Conservation (phyloP, 2,113 vertebrate species). For the Fulica atra region DNA sequence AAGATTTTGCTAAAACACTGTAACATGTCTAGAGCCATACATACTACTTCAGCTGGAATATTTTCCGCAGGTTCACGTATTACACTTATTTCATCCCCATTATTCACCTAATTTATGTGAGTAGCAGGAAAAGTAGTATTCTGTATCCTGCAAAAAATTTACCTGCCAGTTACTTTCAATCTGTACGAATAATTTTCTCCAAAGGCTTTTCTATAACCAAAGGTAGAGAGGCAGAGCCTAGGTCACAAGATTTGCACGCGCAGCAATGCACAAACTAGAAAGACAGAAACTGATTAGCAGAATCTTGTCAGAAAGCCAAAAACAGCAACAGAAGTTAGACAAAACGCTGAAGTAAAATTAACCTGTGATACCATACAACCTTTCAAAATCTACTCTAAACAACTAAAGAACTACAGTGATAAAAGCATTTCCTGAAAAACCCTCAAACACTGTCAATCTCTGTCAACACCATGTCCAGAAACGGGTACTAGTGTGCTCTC, state of each 20-base stretch:
- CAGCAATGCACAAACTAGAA: not conserved
- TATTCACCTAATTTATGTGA: not conserved
- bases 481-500: not conserved
- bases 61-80: not conserved
- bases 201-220: not conserved
- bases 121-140: not conserved
- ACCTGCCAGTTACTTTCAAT: not conserved
- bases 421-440: constrained; percentile 46
- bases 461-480: constrained; percentile 62
- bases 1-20: not conserved
- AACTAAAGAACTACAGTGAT: not conserved
- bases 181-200: not conserved
- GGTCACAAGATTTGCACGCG: not conserved
- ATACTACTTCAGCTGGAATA: not conserved
- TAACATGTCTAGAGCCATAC: rapidly evolving
- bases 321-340: constrained; percentile 31
- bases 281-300: constrained; percentile 41
- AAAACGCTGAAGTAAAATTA: constrained; percentile 47
- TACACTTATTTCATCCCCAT: not conserved
- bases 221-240: not conserved
- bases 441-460: constrained; percentile 53
- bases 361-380: constrained; percentile 14
- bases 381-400: constrained; percentile 20
- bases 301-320: constrained; percentile 61
- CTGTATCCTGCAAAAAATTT: not conserved